Conservation (phyloP, 2,113 vertebrate genomes). For the Dissostichus mawsoni region DNA sequence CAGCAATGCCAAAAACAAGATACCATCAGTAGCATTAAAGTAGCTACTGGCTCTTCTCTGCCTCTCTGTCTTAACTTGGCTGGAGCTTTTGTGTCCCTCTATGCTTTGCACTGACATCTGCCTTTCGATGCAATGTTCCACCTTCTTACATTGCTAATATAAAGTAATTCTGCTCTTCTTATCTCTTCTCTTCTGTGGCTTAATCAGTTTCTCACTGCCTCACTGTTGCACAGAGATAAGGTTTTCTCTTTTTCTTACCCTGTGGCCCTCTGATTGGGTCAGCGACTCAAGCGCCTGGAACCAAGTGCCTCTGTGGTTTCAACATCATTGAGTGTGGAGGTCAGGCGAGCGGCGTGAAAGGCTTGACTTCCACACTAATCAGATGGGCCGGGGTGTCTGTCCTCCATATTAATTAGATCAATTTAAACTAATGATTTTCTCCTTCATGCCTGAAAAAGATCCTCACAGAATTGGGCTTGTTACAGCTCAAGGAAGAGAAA, state of each 20-base stretch:
- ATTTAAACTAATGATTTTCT: conserved; percentile 67
- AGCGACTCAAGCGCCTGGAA: conserved; percentile 87
- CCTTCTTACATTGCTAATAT: not conserved
- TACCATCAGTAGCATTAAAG: no score
- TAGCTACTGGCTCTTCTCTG: no score
- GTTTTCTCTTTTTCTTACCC: not conserved
- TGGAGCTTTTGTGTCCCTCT: no score
- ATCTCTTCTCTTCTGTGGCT: not conserved
- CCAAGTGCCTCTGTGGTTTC: conserved; percentile 59
- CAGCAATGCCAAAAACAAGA: no score
- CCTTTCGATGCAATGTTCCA: not conserved
- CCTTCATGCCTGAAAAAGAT: conserved; percentile 55
- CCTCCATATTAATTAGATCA: conserved; percentile 65
- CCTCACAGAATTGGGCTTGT: conserved; percentile 27
- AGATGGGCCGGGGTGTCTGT: conserved; percentile 37
- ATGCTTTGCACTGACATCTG: not conserved
- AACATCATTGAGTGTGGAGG: conserved; percentile 85
- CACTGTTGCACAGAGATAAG: conserved; percentile 16
- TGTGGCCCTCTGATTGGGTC: conserved; percentile 79
- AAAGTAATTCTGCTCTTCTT: not conserved
- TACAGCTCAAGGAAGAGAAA: conserved; percentile 22
- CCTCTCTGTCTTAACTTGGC: no score
- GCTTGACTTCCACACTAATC: conserved; percentile 64
- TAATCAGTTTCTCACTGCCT: conserved; percentile 1
- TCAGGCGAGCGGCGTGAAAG: conserved; percentile 82